Evolutionary conservation across 2,797 vertebrate species (phyloP), one percentile per base, ranked within the genome.

Genomic region (Platyrinchus mystaceus): DNA sequence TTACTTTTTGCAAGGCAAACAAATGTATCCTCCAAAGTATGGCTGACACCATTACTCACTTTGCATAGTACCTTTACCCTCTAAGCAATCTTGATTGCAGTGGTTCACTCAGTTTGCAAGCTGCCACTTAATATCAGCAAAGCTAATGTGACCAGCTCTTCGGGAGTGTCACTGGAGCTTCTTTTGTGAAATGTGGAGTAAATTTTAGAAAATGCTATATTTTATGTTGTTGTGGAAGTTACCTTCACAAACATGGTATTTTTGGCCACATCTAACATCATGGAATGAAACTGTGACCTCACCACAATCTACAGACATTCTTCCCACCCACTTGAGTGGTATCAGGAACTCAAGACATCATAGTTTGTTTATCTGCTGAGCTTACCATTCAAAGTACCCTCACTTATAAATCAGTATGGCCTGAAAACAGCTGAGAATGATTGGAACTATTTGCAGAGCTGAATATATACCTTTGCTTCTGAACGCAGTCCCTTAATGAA

Each of bases 391-490:
- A 69, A 79, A 78, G 55, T 14, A 71, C 14, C 41, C 28, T 74
- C 23, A 52, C 28, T 89, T 84, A 80, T 41, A 87, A 74, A 94
- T 68, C 75, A 52, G 44, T 49, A 49, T 22, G 55, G 70, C 32
- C 56, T 87, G 56, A 85, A 77, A 87, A 20, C 58, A 84, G 66
- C 39, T 50, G 75, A 47, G 30, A 80, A 43, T 52, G 53, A 74
- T 6, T 34, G 10, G 16, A 59, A 75, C 34, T 85, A 85, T 46
- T 74, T 71, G n/a, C 28, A 55, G 76, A 77, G 87, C 44, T 85
- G 83, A 92, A 93, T 83, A 71, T 66, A 85, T 34, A 64, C 21
- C 75, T 94, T 66, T 91, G 43, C 59, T 94, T 89, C 89, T 83
- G 68, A 87, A 94, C 47, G 30, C 8, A 27, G 34, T 46, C 59